A percentile compares a stretch with the other conserved stretches of the same genome.
These are phyloP conservation scores for Scomber scombrus DNA, from an alignment of 2,113 vertebrate species.

Conservation along the genomic window DNA sequence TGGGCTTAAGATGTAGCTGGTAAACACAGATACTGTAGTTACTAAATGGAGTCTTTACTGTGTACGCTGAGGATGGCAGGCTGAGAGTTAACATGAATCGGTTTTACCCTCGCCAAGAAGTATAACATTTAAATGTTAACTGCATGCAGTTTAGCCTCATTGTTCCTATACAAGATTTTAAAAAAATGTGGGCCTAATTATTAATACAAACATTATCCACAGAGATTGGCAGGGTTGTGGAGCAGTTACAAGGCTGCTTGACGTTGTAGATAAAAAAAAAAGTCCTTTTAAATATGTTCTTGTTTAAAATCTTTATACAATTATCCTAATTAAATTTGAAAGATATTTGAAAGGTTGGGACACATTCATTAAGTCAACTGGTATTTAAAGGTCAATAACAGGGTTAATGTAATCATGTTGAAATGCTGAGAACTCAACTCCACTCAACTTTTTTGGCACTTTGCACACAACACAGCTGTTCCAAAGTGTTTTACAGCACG, in stretches of 20 bases:
- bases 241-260: constrained; percentile 16
- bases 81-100: constrained; percentile 4
- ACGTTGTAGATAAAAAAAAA: constrained; percentile 17
- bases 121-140: constrained; percentile 21
- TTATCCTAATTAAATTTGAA: not conserved
- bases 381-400: constrained; percentile 16
- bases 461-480: no score
- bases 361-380: constrained; percentile 23
- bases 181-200: constrained; percentile 2
- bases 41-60: not conserved
- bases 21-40: constrained; percentile 18
- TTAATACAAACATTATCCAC: constrained; percentile 22
- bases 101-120: not conserved
- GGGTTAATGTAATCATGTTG: not conserved
- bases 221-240: constrained; percentile 1
- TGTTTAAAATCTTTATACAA: not conserved
- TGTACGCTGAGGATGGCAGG: constrained; percentile 8
- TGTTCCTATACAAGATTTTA: not conserved
- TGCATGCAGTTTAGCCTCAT: constrained; percentile 8
- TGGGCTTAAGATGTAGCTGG: constrained; percentile 22
- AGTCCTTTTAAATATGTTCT: not conserved
- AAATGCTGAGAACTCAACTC: not conserved
- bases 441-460: no score
- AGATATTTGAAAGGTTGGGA: not conserved
- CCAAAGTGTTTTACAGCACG: no score